A percentile compares a stretch with the other conserved stretches of the same genome.
Evolutionary conservation across 1,140 invertebrate genomes (phyloP).

Genomic region (Caerostris extrusa): DNA sequence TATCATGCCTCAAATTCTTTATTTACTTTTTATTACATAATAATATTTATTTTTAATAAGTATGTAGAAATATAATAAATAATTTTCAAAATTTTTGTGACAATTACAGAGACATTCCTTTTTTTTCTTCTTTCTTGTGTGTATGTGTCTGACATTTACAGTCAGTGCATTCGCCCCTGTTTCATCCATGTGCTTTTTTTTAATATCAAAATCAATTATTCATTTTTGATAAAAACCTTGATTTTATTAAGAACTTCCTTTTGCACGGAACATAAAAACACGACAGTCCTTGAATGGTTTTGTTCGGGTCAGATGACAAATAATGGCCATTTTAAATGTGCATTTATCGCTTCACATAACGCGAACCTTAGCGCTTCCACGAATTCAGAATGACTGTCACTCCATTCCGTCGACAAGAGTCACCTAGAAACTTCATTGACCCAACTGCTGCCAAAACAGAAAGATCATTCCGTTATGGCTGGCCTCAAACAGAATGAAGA

Average conservation of each 20-base stretch:
- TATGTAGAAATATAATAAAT: no score
- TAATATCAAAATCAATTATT: neutral
- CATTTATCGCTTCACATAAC: neutral
- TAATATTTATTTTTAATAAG: no score
- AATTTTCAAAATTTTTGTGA: no score
- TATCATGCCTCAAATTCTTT: no score
- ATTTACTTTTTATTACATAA: no score
- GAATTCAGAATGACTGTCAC: neutral
- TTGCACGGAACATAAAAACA: neutral
- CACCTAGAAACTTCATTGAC: conserved; percentile 26
- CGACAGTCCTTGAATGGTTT: neutral
- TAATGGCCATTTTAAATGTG: neutral
- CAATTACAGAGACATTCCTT: no score
- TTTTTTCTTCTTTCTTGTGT: no score
- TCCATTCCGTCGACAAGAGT: neutral
- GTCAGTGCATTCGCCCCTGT: no score
- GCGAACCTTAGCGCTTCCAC: neutral
- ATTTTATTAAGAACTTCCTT: neutral
- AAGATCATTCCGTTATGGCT: neutral
- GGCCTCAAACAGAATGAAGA: conserved; percentile 44
- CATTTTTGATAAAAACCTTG: neutral
- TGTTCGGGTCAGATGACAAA: neutral
- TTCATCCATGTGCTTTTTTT: neutral
- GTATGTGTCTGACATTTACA: no score
- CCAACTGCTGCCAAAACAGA: neutral